Base-by-base conservation (phyloP, 2,888 invertebrate species). In the Pegoplata infirma region DNA sequence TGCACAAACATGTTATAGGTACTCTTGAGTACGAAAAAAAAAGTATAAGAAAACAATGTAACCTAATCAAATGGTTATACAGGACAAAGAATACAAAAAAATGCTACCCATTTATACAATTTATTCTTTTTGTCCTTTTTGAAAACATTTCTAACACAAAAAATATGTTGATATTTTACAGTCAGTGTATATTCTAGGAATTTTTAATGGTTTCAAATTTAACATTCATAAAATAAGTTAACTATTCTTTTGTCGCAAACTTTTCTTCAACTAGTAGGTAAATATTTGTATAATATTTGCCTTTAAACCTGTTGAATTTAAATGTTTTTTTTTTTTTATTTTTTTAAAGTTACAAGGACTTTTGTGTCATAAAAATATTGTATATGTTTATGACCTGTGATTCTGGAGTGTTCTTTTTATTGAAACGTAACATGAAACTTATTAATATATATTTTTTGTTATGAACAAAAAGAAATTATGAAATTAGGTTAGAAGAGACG, bases 271-370 rank as follows among this genome's bases (percentile, higher is more conserved):
- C n/a, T 47, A n/a, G n/a, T n/a, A n/a, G n/a, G n/a, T n/a, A n/a
- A n/a, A n/a, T n/a, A 17, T 32, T 47, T 28, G 16, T n/a, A n/a
- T n/a, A 47, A 63, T 36, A 64, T n/a, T 32, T 51, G 63, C 40
- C 12, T 23, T 23, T 12, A 66, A 53, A 66, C 51, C 64, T 66
- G 53, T 66, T 53, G 40, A 53, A n/a, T 53, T 36, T 16, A 25
- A 10, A 10, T 32, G 32, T 32, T 32, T 32, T 32, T n/a, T n/a
- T n/a, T n/a, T n/a, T n/a, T n/a, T n/a, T n/a, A n/a, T n/a, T n/a
- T n/a, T n/a, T n/a, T n/a, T n/a, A n/a, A 32, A 16, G 17, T 25
- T 59, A 17, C 59, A 59, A 59, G 59, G 59, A 23, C 19, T 40
- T 58, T 58, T 40, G 6, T 16, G 10, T 28, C 28, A 3, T 5